A percentile compares a stretch with the other conserved stretches of the same genome.
Conservation (phyloP, 2,113 vertebrate species). For the Thomomys bottae region DNA sequence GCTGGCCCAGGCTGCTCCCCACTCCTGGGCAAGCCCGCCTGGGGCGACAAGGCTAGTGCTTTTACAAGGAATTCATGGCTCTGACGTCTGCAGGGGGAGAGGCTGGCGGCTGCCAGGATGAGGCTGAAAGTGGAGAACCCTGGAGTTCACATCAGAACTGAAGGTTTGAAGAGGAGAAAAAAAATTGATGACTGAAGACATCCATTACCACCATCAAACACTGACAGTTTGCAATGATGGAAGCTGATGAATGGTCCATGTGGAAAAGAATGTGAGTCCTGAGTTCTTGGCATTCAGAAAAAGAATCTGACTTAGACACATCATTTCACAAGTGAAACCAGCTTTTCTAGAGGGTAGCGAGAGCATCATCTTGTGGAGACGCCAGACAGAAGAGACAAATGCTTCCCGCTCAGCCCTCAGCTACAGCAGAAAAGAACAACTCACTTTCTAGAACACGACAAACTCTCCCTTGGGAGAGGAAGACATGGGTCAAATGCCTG, state of each 20-base stretch:
- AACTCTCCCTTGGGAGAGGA: neutral
- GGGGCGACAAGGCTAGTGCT: neutral
- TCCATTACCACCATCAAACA: neutral
- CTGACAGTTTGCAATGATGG: neutral
- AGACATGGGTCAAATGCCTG: neutral
- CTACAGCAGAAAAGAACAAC: neutral
- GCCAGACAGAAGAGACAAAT: neutral
- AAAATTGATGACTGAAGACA: neutral
- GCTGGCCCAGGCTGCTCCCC: neutral
- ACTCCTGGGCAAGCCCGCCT: neutral
- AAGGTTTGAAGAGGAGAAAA: neutral
- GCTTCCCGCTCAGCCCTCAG: neutral
- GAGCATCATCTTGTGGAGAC: neutral
- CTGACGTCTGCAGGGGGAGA: neutral
- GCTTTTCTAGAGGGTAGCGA: neutral
- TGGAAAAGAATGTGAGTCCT: neutral
- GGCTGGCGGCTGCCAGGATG: neutral
- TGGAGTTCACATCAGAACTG: neutral
- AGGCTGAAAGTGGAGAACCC: neutral
- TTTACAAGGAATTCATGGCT: neutral
- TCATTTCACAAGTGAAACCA: neutral
- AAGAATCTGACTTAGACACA: neutral
- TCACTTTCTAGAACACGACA: too few relatives aligned
- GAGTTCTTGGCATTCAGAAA: constrained; percentile 12
- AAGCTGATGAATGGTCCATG: neutral